Base-by-base conservation (phyloP, 2,113 vertebrate species). In the Lichenostomus cassidix region DNA sequence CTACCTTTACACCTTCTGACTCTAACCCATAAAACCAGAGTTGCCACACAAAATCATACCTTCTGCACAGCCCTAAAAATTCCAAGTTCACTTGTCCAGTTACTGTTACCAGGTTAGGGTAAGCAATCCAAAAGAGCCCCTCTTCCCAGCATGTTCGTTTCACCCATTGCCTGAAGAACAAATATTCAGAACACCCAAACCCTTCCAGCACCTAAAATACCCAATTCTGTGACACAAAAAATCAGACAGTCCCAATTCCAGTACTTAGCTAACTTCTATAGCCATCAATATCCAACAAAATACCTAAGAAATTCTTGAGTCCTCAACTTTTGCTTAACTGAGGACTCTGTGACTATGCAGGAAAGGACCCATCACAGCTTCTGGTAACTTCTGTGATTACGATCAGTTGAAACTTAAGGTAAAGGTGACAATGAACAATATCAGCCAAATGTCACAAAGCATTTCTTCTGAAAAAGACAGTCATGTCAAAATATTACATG, bases 121-220 rank as follows among this genome's bases (percentile, higher is more conserved):
- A 2, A 83, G 28, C 21, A 58, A 49, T 11, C 11, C 2, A 2
- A 10, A 83, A 69, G 27, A 53, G 23, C 8, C 11, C 0, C 0
- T 46, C 42, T 60, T 49, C 79, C n/a, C 15, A 41, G 5, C 10
- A 14, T 9, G 4, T 23, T 79, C 10, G 46, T 41, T 90, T 44
- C 25, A 49, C 20, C 24, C 47, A 19, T 1, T 33, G 53, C 41
- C 53, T 60, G 15, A 56, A 29, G 21, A 79, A 69, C 3, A 33
- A 81, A 9, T 28, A 85, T 37, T 68, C 24, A 81, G 22, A 41
- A 62, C 3, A 56, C 20, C 3, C 27, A 84, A 15, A 11, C 19
- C 44, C 18, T 64, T 76, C 20, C 44, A 60, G 11, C 27, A 84
- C 15, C 44, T 44, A 35, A 69, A 87, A 12, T 5, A 75, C 5